Percentiles rank a stretch among this genome's conserved stretches.
These are phyloP conservation scores for Armadillidium nasatum DNA, from an alignment of 1,140 invertebrate genomes.

Conservation along the genomic window DNA sequence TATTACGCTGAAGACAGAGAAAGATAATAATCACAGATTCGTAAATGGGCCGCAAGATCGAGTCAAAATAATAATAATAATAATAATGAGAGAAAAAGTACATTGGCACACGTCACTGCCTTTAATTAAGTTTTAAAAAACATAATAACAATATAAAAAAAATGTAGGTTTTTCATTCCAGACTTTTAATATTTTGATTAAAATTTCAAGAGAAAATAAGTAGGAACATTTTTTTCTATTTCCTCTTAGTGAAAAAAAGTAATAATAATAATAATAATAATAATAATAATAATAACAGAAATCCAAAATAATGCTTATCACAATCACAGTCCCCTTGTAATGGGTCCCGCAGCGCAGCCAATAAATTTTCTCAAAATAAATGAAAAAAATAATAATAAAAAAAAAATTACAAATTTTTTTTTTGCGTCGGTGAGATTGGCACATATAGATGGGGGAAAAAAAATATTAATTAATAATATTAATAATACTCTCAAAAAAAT, in stretches of 20 bases:
- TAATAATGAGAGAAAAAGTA: not conserved
- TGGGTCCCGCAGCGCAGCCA: not conserved
- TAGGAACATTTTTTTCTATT: no score
- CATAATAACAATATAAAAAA: no score
- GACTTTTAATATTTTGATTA: no score
- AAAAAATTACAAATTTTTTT: not conserved
- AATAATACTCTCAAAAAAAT: not conserved
- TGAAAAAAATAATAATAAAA: not conserved
- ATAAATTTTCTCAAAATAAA: not conserved
- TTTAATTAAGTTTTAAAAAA: no score
- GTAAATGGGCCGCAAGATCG: not conserved
- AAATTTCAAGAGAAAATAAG: no score
- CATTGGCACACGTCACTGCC: no score
- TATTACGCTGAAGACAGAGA: not conserved
- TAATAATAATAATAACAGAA: no score
- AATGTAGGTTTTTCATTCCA: no score
- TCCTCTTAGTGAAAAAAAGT: no score
- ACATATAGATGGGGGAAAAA: not conserved
- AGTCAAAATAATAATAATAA: not conserved
- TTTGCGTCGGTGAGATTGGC: not conserved
- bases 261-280: no score
- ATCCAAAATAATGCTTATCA: no score
- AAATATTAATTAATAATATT: not conserved
- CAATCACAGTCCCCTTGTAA: not conserved
- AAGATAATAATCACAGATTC: not conserved